Percentiles rank a stretch among this genome's conserved stretches.
Conservation (phyloP, 2,797 vertebrate species). For the Holocentrus rufus region DNA sequence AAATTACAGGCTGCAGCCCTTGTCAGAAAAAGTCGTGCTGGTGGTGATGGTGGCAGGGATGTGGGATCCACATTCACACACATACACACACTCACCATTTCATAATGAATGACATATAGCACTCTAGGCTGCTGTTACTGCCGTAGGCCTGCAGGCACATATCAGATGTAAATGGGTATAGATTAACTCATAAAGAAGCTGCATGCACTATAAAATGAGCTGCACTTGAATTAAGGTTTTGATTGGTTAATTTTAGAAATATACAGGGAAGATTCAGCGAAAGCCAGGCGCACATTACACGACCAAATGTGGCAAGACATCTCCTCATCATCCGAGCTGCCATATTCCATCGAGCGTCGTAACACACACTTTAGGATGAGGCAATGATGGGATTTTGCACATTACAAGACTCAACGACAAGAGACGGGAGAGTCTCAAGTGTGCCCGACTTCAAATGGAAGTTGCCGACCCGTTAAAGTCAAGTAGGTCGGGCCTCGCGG, state of each 20-base stretch:
- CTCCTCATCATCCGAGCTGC: too few species aligned
- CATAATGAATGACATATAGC: slow-evolving; percentile 20
- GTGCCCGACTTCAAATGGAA: too few species aligned
- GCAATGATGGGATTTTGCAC: too few species aligned
- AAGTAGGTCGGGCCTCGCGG: too few species aligned
- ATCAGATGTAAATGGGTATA: slow-evolving; percentile 52
- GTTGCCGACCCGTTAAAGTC: too few species aligned
- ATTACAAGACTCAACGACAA: too few species aligned
- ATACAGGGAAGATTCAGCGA: slow-evolving; percentile 19
- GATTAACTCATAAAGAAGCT: slow-evolving; percentile 48
- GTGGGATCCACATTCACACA: slow-evolving; percentile 33
- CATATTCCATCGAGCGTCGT: too few species aligned
- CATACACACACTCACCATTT: slow-evolving; percentile 26
- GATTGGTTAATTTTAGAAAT: slow-evolving; percentile 35
- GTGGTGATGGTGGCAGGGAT: slow-evolving; percentile 62
- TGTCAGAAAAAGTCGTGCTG: slow-evolving; percentile 69
- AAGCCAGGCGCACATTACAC: too few species aligned
- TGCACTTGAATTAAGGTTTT: slow-evolving; percentile 26
- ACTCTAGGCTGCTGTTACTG: slow-evolving; percentile 43
- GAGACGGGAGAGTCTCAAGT: too few species aligned
- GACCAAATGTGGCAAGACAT: too few species aligned
- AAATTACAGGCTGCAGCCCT: slow-evolving; percentile 74
- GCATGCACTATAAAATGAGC: slow-evolving; percentile 27
- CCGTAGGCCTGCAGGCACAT: slow-evolving; percentile 18
- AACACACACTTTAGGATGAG: too few species aligned